Conservation (phyloP, 2,797 vertebrate genomes). For the Octomys mimax region DNA sequence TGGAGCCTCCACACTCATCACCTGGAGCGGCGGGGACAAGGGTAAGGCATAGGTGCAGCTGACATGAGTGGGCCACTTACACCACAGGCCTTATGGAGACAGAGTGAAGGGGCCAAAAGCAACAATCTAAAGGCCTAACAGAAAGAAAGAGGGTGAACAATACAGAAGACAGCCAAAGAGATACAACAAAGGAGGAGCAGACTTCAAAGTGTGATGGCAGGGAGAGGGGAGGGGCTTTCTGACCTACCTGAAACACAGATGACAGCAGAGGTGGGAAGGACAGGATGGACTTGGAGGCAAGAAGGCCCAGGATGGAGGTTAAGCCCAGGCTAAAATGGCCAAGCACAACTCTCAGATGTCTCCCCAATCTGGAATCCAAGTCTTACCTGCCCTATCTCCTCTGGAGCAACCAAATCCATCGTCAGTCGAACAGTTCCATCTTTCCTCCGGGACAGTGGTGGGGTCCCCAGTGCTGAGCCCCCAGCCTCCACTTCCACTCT, state of each 20-base stretch:
- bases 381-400: constrained; percentile 83
- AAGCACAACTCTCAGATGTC: neutral
- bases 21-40: neutral
- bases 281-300: neutral
- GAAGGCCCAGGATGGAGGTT: neutral
- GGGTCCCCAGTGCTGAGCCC: constrained; percentile 42
- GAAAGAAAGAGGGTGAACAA: neutral
- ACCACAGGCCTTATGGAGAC: neutral
- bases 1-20: constrained; percentile 34
- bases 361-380: neutral
- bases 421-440: constrained; percentile 78
- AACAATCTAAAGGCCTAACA: constrained; percentile 20
- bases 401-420: constrained; percentile 79
- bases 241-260: neutral
- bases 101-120: neutral
- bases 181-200: neutral
- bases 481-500: constrained; percentile 68
- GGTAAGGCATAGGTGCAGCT: constrained; percentile 1
- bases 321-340: neutral
- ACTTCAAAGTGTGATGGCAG: neutral
- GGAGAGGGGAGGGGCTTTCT: neutral
- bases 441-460: constrained; percentile 69
- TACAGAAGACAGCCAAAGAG: neutral
- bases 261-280: neutral
- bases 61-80: neutral